A percentile compares a stretch with the other conserved stretches of the same genome.
These are phyloP conservation scores for Lophochroa leadbeateri DNA, from an alignment of 2,113 vertebrate species.

Conservation along the genomic window DNA sequence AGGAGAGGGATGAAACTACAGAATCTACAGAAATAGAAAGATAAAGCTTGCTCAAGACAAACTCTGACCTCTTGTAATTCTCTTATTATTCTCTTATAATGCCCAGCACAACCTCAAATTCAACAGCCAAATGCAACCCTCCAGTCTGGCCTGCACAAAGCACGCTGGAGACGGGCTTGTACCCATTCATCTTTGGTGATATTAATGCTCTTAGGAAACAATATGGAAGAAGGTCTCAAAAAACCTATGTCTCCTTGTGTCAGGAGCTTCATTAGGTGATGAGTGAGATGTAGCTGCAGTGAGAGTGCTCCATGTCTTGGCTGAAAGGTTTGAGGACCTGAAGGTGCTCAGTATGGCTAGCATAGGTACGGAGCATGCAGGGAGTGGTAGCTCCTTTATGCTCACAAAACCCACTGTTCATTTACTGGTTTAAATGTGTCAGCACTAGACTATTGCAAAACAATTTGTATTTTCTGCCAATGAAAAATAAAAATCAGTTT, in stretches of 20 bases:
- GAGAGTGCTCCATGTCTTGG: not conserved
- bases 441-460: not conserved
- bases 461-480: not conserved
- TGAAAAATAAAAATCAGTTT: not conserved
- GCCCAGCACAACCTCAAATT: not conserved
- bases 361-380: rapidly evolving
- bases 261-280: too few species aligned
- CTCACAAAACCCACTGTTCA: not conserved
- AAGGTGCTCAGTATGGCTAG: not conserved
- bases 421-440: not conserved
- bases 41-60: not conserved
- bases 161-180: rapidly evolving
- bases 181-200: not conserved
- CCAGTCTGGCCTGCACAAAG: not conserved
- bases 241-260: not conserved
- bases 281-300: not conserved
- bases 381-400: rapidly evolving
- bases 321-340: not conserved
- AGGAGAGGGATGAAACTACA: not conserved
- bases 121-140: not conserved
- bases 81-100: not conserved
- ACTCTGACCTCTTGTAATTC: not conserved
- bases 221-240: not conserved
- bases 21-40: not conserved
- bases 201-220: not conserved